Evolutionary conservation across 2,888 invertebrate genomes (phyloP).

Genomic region (Athrips mouffetella): DNA sequence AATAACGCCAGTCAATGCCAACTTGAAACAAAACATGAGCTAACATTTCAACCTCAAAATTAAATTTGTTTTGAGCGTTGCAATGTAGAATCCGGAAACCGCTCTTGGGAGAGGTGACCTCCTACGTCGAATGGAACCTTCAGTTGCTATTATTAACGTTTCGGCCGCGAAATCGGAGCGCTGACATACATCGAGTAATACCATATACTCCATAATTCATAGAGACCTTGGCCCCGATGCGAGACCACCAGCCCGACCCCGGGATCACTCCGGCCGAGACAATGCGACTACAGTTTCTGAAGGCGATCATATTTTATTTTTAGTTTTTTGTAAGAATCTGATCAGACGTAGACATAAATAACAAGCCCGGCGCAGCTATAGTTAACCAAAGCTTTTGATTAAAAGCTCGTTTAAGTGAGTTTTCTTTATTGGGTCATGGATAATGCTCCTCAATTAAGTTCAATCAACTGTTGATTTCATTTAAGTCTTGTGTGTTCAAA

Average conservation of each 20-base stretch:
- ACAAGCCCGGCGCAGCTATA: not conserved
- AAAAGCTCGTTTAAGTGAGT: not conserved
- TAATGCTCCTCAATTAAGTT: not conserved
- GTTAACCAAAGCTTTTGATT: not conserved
- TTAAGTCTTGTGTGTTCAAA: too few species aligned
- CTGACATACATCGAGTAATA: slow-evolving; percentile 73
- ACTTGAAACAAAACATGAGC: not conserved
- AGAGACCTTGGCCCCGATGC: slow-evolving; percentile 71
- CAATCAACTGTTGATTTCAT: not conserved
- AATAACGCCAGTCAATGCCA: slow-evolving; percentile 5
- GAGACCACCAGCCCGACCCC: slow-evolving; percentile 32
- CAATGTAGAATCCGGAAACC: slow-evolving; percentile 57
- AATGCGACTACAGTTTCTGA: not conserved
- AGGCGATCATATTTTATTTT: not conserved
- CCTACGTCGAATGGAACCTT: slow-evolving; percentile 67
- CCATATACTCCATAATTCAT: slow-evolving; percentile 76
- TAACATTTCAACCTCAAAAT: slow-evolving; percentile 19
- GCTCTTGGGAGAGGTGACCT: slow-evolving; percentile 59
- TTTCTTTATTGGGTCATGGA: not conserved
- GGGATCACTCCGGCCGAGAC: slow-evolving; percentile 5
- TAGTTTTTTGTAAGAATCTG: not conserved
- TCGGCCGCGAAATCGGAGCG: slow-evolving; percentile 72
- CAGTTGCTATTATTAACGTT: slow-evolving; percentile 66
- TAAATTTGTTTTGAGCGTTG: slow-evolving; percentile 23
- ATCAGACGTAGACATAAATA: not conserved